Evolutionary conservation across 2,888 invertebrate species (phyloP).

Genomic region (Myopa tessellatipennis): DNA sequence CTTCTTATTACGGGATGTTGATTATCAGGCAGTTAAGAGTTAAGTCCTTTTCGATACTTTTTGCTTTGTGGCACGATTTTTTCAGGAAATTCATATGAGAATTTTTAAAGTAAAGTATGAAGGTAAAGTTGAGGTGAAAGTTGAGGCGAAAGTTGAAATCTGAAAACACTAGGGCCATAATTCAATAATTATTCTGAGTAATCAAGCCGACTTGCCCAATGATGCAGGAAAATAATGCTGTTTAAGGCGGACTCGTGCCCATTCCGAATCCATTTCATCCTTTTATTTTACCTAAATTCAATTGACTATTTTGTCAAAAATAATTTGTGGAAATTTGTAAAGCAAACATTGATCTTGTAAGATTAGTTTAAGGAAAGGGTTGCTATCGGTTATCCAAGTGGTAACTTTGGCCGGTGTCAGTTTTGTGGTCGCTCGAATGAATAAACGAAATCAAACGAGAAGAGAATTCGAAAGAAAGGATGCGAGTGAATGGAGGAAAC

Average conservation of each 20-base stretch:
- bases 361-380: slow-evolving; percentile 51
- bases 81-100: too few species aligned
- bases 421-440: slow-evolving; percentile 65
- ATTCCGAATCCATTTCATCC: not conserved
- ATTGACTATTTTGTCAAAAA: slow-evolving; percentile 60
- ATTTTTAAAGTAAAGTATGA: too few species aligned
- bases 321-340: slow-evolving; percentile 57
- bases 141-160: too few species aligned
- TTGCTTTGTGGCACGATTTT: too few species aligned
- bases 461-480: slow-evolving; percentile 39
- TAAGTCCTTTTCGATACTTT: too few species aligned
- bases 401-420: slow-evolving; percentile 60
- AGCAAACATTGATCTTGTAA: slow-evolving; percentile 59
- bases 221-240: too few species aligned
- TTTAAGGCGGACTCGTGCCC: not conserved
- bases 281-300: slow-evolving; percentile 30
- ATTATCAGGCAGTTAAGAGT: too few species aligned
- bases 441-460: slow-evolving; percentile 65
- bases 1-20: too few species aligned
- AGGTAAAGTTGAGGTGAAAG: too few species aligned
- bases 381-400: slow-evolving; percentile 40
- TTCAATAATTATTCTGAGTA: too few species aligned
- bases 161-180: too few species aligned
- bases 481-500: slow-evolving; percentile 37
- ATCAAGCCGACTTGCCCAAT: too few species aligned